A percentile compares a stretch with the other conserved stretches of the same genome.
These are phyloP conservation scores for Cryptocephalus primarius DNA, from an alignment of 2,888 invertebrate genomes.

Conservation along the genomic window DNA sequence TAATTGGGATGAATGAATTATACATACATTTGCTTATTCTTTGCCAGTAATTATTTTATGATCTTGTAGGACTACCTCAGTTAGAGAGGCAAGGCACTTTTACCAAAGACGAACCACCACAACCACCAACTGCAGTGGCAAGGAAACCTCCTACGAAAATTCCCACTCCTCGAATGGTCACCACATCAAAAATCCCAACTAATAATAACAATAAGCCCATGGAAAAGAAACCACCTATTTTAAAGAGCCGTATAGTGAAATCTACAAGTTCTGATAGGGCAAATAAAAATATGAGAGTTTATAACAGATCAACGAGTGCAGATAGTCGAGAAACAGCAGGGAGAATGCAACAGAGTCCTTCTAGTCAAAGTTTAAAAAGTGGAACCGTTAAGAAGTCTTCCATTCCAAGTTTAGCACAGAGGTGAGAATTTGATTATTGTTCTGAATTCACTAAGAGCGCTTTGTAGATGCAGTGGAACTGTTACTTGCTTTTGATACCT, in stretches of 20 bases:
- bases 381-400: constrained; percentile 26
- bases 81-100: constrained; percentile 84
- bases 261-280: constrained; percentile 28
- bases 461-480: no score
- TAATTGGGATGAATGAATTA: no score
- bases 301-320: constrained; percentile 34
- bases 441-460: no score
- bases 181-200: constrained; percentile 15
- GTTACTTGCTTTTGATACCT: no score
- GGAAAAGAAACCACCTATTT: constrained; percentile 36
- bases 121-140: constrained; percentile 17
- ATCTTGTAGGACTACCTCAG: constrained; percentile 31
- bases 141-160: constrained; percentile 24
- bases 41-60: not conserved
- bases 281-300: constrained; percentile 18
- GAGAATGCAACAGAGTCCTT: constrained; percentile 41
- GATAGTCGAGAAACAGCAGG: constrained; percentile 29
- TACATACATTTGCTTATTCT: not conserved
- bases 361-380: constrained; percentile 47
- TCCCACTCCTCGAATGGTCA: constrained; percentile 11
- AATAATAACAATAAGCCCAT: constrained; percentile 24
- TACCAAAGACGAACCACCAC: constrained; percentile 63
- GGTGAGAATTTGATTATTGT: constrained; percentile 7
- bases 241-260: constrained; percentile 21
- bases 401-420: constrained; percentile 25